A percentile compares a stretch with the other conserved stretches of the same genome.
Conservation (phyloP, 2,113 vertebrate genomes). For the Connochaetes taurinus region DNA sequence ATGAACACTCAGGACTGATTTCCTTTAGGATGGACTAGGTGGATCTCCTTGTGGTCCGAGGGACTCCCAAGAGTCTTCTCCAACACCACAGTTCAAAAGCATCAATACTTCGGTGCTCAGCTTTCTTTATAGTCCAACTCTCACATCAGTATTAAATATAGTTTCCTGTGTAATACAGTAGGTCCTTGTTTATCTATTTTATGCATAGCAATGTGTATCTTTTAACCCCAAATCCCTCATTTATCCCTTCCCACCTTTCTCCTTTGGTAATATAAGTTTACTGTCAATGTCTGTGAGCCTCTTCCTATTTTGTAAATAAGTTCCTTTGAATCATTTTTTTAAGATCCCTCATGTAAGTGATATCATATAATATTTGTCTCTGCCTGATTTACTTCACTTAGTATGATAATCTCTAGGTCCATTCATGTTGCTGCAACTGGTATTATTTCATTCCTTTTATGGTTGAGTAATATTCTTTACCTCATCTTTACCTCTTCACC, state of each 20-base stretch:
- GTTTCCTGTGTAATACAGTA: not conserved
- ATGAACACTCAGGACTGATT: not conserved
- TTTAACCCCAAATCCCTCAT: not conserved
- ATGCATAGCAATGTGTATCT: not conserved
- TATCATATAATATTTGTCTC: not conserved
- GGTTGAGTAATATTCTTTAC: not conserved
- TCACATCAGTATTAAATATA: not conserved
- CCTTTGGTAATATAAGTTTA: not conserved
- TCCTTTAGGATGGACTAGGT: not conserved
- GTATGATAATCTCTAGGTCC: not conserved
- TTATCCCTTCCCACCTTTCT: not conserved
- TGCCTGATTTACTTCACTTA: not conserved
- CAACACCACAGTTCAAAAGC: not conserved
- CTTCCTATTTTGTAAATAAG: not conserved
- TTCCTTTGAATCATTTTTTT: not conserved
- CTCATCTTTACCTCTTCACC: not conserved
- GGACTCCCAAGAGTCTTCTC: not conserved
- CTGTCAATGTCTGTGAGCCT: not conserved
- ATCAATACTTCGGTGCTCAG: not conserved
- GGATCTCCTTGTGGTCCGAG: not conserved
- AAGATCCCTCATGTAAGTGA: not conserved
- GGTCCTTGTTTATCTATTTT: not conserved
- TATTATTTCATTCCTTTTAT: not conserved
- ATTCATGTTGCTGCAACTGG: not conserved
- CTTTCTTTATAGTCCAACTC: not conserved